Base-by-base conservation (phyloP, 1,140 invertebrate species). In the Stegodyphus mimosarum region DNA sequence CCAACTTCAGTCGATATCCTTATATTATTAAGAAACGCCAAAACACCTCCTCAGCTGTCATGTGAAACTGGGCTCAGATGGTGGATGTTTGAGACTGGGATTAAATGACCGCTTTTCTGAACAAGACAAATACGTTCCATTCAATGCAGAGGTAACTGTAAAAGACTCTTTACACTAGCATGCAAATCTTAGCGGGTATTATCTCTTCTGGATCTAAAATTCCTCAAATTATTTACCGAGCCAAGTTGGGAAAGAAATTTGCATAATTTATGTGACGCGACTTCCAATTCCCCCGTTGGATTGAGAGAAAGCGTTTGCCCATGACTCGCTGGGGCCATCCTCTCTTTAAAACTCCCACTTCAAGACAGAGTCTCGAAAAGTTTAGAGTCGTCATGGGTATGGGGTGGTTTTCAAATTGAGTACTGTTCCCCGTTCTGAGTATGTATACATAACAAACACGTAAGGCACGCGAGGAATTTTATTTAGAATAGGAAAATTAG, bases 211-310 rank as follows among this genome's bases (percentile, higher is more conserved):
- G n/a, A 67, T 83, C 80, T 49, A 13, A 72, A 70, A 79, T 70
- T 79, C 77, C 17, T 55, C 69, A 73, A 83, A 83, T 83, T 83
- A 83, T 83, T 83, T 83, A 83, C 80, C 55, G 71, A 83, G 50
- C 18, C 53, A 18, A 52, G 49, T 66, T 50, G 80, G 80, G 50
- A 83, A 83, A 74, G 72, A 83, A 83, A 83, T 83, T 83, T 83
- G 71, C 80, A 83, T 83, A 83, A 83, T 83, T 83, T 83, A 83
- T 83, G 80, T 73, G 69, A 53, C 63, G 49, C 71, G 71, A 83
- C 80, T 83, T 67, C 60, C 70, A 73, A 73, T 67, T 83, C 80
- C 50, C 60, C 15, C 49, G 63, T 66, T 33, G 63, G 63, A 11
- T 17, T 10, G 52, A 48, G 63, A 15, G 18, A 33, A 77, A 77